Evolutionary conservation across 2,113 vertebrate genomes (phyloP), one percentile per base, ranked within the genome.

Genomic region (Dicerorhinus sumatrensis): DNA sequence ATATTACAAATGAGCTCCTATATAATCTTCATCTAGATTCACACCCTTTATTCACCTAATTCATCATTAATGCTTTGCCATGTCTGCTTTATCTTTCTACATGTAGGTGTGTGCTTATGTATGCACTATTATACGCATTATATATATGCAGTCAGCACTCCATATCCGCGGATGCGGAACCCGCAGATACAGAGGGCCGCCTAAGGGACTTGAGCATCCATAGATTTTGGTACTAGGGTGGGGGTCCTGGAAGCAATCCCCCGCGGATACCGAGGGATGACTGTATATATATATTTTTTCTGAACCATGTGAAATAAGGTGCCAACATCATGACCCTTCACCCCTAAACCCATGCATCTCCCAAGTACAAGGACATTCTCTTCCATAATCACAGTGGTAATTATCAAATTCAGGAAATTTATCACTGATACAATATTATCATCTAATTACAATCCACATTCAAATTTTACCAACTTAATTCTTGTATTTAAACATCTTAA

Each of bases 251-350:
- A 16, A 54, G 12, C 51, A 54, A 54, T 54, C 51, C 13, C 51
- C 51, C 51, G 12, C 13, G 13, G 3, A 54, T 54, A 54, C 12
- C 12, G 14, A 54, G 51, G 14, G 14, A 54, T 54, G 51, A 54
- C 51, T 54, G 51, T 65, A 42, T 76, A 11, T 60, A 20, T 51
- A 13, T 33, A 29, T 36, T 29, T 51, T 67, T 76, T 58, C 65
- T 67, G 81, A 85, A 83, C 27, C 51, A 51, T 82, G 76, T 94
- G 84, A 97, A 92, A 87, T 80, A 62, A 62, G 25, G 11, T 76
- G 29, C 67, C 46, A 51, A 2, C 27, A 63, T 84, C 54, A 23
- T 4, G 36, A 88, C 13, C 11, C 18, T 20, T 70, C 13, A 69
- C 17, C 27, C 36, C 31, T 65, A 51, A 72, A 60, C 29, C 62